A percentile compares a stretch with the other conserved stretches of the same genome.
Evolutionary conservation across 2,113 vertebrate species (phyloP).

Genomic region (Mandrillus leucophaeus): DNA sequence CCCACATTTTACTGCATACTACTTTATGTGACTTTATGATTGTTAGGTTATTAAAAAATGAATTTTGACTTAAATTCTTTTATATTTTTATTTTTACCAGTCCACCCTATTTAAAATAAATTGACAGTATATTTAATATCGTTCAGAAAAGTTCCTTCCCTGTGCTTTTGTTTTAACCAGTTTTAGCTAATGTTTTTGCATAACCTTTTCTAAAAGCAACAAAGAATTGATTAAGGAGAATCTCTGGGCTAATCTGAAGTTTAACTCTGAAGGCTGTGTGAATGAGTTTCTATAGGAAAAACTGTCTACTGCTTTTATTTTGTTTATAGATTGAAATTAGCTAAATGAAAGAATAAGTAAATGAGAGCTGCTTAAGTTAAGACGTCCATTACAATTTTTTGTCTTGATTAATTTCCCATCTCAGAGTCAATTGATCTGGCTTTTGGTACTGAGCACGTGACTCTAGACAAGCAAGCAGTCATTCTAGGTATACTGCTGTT

Average conservation of each 20-base stretch:
- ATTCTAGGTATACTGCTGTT: slow-evolving; percentile 34
- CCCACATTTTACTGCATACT: not conserved
- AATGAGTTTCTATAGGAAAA: slow-evolving; percentile 12
- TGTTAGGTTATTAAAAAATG: slow-evolving; percentile 21
- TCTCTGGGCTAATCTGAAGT: not conserved
- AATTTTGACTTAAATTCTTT: slow-evolving; percentile 43
- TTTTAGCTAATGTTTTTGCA: slow-evolving; percentile 6
- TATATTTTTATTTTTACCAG: slow-evolving; percentile 34
- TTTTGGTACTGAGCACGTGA: slow-evolving; percentile 21
- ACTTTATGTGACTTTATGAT: not conserved
- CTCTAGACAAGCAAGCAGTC: not conserved
- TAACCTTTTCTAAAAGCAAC: slow-evolving; percentile 39
- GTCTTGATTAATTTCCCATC: slow-evolving; percentile 39
- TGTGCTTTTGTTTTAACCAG: slow-evolving; percentile 5
- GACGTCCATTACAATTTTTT: slow-evolving; percentile 35
- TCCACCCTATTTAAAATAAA: slow-evolving; percentile 13
- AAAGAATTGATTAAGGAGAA: not conserved
- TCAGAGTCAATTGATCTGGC: not conserved
- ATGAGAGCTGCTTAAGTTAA: slow-evolving; percentile 4
- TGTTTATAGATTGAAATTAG: slow-evolving; percentile 33
- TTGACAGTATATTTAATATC: not conserved
- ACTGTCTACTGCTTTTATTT: slow-evolving; percentile 6
- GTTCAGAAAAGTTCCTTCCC: not conserved
- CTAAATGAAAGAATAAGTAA: slow-evolving; percentile 11
- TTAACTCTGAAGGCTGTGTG: not conserved